Conservation (phyloP, 2,888 invertebrate genomes). For the Adelphocoris suturalis region DNA sequence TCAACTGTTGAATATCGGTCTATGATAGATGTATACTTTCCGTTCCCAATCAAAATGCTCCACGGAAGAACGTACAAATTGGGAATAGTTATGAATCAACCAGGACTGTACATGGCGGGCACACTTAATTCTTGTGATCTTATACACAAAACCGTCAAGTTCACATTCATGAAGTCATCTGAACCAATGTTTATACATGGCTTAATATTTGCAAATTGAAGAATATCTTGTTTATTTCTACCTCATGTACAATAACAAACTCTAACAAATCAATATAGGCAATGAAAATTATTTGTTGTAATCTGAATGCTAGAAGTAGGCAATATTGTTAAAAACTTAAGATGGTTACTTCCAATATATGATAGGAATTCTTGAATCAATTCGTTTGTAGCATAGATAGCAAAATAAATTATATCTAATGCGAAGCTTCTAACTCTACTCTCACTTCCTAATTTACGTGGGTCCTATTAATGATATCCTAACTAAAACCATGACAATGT, state of each 20-base stretch:
- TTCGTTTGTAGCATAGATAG: no score
- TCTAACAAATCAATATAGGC: no score
- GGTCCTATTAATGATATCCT: no score
- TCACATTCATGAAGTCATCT: slow-evolving; percentile 56
- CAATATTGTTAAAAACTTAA: no score
- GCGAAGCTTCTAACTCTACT: no score
- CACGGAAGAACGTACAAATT: slow-evolving; percentile 68
- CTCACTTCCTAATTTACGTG: no score
- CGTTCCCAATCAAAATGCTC: slow-evolving; percentile 44
- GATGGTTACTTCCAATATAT: no score
- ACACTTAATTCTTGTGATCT: slow-evolving; percentile 45
- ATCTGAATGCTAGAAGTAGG: no score
- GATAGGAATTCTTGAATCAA: no score
- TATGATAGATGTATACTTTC: slow-evolving; percentile 59
- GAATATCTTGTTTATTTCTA: background rate
- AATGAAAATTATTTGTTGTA: no score
- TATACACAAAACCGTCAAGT: slow-evolving; percentile 65
- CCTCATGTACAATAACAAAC: background rate
- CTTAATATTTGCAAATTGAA: slow-evolving; percentile 41
- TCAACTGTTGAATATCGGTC: slow-evolving; percentile 63
- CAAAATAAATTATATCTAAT: no score
- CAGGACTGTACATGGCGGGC: slow-evolving; percentile 69
- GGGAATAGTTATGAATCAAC: slow-evolving; percentile 57
- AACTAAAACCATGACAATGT: no score
- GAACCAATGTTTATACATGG: slow-evolving; percentile 66